phyloP scores from a whole-genome alignment of 2,888 invertebrate species.

The Artemia sinica region DNA sequence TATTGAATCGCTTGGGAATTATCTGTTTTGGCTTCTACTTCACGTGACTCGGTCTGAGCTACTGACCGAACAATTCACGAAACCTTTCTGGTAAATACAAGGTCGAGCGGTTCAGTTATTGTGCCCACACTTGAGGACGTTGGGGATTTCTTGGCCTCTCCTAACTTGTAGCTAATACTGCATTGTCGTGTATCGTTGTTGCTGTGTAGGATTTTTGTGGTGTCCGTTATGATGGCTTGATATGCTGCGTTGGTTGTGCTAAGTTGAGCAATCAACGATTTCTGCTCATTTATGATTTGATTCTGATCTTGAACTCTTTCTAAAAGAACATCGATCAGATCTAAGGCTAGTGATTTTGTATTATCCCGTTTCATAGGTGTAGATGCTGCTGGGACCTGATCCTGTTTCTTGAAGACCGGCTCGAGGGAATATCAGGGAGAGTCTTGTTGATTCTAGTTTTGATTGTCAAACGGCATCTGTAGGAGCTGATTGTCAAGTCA shows the following conservation, averaged over 20 bases:
- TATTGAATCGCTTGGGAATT: background rate
- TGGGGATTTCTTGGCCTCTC: background rate
- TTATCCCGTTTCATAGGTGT: no score
- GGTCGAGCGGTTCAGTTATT: slow-evolving; percentile 9
- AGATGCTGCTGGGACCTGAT: no score
- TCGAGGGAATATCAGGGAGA: no score
- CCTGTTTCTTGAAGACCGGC: no score
- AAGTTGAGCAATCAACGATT: slow-evolving; percentile 1
- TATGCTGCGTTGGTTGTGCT: slow-evolving; percentile 5
- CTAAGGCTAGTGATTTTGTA: no score
- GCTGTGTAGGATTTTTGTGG: slow-evolving; percentile 6
- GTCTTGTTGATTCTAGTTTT: no score
- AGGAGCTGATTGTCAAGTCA: no score
- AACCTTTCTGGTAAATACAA: slow-evolving; percentile 1
- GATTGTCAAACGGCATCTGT: no score
- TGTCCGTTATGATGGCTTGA: slow-evolving; percentile 9
- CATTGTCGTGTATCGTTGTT: slow-evolving; percentile 12
- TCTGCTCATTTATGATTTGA: background rate
- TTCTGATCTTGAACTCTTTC: no score
- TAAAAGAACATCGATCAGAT: no score
- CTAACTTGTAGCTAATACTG: slow-evolving; percentile 5
- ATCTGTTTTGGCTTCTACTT: slow-evolving; percentile 6
- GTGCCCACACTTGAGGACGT: slow-evolving; percentile 5
- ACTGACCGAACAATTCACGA: slow-evolving; percentile 10
- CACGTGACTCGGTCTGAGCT: slow-evolving; percentile 12